Evolutionary conservation across 2,888 invertebrate species (phyloP), one percentile per base, ranked within the genome.

Genomic region (Philhelius pedissequus): DNA sequence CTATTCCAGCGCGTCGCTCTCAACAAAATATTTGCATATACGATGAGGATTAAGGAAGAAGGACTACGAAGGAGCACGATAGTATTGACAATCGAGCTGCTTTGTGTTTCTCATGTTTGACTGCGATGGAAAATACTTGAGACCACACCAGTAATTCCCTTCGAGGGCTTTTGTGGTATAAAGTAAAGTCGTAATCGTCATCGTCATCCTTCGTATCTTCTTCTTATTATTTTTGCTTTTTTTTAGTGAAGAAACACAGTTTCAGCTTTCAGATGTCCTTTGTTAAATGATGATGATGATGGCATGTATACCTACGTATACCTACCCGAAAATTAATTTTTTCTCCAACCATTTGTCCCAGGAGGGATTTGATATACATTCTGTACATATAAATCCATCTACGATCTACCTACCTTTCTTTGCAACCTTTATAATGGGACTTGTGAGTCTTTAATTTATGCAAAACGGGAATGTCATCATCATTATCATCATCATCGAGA

Each of bases 381-480:
- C n/a, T n/a, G n/a, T n/a, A 35, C 35, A 32, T 35, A 3, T 35
- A 40, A 25, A 15, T 15, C 15, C 15, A 35, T 35, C 54, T 56
- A 6, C 38, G n/a, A n/a, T n/a, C n/a, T n/a, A 25, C 25, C 5
- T 6, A 9, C 7, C 7, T 32, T 35, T 20, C 13, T 56, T 20
- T 4, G 48, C 22, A 20, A 35, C 27, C 32, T 32, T 40, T 20
- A 35, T 35, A 48, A 77, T 48, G 60, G 50, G 77, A 38, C 66
- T 70, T 71, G 76, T 60, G 71, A 60, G 68, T 83, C 56, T 43
- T 62, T 83, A 83, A 83, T 83, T 78, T 83, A 83, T 83, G 73
- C 82, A 68, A 68, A 70, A 77, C 74, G 73, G 69, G 78, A 78
- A 83, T 78, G 73, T 83, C 78, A 83, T 83, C 82, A 77, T 82